Conservation (phyloP, 2,113 vertebrate genomes). For the Eleginops maclovinus region DNA sequence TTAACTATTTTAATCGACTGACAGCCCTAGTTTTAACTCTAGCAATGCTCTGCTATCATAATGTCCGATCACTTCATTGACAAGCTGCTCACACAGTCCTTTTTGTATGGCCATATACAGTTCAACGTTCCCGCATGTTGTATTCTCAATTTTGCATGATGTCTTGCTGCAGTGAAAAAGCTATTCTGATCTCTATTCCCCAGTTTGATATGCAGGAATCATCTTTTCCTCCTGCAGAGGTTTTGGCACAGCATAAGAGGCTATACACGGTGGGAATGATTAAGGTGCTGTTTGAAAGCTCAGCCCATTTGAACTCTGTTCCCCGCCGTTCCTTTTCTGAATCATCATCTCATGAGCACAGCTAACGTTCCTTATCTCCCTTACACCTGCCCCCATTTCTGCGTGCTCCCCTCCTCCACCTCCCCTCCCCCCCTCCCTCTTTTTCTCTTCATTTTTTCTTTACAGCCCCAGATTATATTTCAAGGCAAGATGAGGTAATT, state of each 20-base stretch:
- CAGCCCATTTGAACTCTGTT: constrained; percentile 74
- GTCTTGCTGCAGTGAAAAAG: constrained; percentile 23
- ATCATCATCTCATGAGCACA: constrained; percentile 68
- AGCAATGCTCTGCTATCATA: constrained; percentile 1
- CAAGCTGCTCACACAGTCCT: background rate
- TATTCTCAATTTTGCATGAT: background rate
- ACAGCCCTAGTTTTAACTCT: too few relatives aligned
- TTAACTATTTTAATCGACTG: too few relatives aligned
- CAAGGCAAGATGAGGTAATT: constrained; percentile 66
- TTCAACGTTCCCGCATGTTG: background rate
- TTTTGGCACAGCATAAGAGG: constrained; percentile 61
- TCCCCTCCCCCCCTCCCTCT: background rate
- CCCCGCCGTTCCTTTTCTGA: constrained; percentile 60
- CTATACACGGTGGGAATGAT: constrained; percentile 61
- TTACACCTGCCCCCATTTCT: constrained; percentile 69
- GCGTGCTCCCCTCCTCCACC: constrained; percentile 16
- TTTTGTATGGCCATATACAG: background rate
- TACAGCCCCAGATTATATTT: constrained; percentile 66
- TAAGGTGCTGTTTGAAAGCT: constrained; percentile 69
- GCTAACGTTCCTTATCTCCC: constrained; percentile 67
- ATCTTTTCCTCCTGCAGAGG: constrained; percentile 48
- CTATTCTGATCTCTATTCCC: constrained; percentile 29
- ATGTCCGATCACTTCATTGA: background rate
- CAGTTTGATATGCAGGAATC: constrained; percentile 53
- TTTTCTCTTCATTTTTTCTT: constrained; percentile 55